These are phyloP conservation scores for Odontomachus brunneus DNA, from an alignment of 1,140 invertebrate species.

Conservation along the genomic window DNA sequence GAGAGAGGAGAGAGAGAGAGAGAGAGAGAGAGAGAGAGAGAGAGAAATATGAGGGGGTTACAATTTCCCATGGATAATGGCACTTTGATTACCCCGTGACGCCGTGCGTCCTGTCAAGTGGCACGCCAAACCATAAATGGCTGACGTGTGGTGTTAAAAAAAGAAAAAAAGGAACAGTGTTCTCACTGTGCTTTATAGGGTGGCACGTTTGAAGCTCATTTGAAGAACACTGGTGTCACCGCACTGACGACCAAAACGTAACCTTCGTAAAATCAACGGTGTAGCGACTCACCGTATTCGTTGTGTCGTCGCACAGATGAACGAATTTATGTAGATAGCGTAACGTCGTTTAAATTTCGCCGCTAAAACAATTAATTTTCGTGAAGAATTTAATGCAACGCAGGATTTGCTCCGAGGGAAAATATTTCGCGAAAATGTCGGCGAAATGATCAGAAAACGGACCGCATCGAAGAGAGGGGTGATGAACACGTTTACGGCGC, in stretches of 20 bases:
- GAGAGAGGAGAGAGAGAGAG: conserved; percentile 10
- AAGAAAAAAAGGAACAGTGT: conserved; percentile 60
- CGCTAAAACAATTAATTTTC: too few relatives aligned
- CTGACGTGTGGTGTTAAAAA: conserved; percentile 70
- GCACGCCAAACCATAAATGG: conserved; percentile 76
- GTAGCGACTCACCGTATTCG: background rate
- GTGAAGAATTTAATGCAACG: too few relatives aligned
- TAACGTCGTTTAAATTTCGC: too few relatives aligned
- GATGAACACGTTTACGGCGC: too few relatives aligned
- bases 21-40: conserved; percentile 46
- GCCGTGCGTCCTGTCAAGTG: conserved; percentile 82
- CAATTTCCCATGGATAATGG: conserved; percentile 85
- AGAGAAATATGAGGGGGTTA: conserved; percentile 74
- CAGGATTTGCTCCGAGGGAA: too few relatives aligned
- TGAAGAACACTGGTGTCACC: background rate
- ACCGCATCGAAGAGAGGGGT: too few relatives aligned
- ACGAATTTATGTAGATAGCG: background rate
- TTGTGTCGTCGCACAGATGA: too few relatives aligned
- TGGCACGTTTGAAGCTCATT: conserved; percentile 2
- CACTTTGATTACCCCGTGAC: conserved; percentile 84
- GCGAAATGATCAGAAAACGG: too few relatives aligned
- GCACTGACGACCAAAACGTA: background rate
- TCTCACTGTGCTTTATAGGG: conserved; percentile 33
- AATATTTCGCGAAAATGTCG: too few relatives aligned
- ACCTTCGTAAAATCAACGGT: background rate